Evolutionary conservation across 2,888 invertebrate species (phyloP).

Genomic region (Caenorhabditis sp.): DNA sequence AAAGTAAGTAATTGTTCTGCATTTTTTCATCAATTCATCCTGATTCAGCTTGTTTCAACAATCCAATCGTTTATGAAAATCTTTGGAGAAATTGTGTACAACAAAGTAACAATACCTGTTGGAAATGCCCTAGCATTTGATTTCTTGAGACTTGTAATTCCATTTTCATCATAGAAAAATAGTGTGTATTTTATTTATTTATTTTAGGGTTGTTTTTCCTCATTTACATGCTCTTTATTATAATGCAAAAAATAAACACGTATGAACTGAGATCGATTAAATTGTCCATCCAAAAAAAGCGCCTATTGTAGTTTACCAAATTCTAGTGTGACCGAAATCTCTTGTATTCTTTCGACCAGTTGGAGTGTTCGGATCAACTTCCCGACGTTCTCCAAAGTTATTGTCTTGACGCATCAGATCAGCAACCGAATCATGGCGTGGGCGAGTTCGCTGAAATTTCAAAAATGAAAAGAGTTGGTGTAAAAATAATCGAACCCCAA

Average conservation of each 20-base stretch:
- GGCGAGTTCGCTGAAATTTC: slow-evolving; percentile 24
- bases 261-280: not conserved
- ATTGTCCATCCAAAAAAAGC: not conserved
- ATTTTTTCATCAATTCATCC: too few relatives aligned
- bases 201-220: too few relatives aligned
- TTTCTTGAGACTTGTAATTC: not conserved
- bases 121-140: not conserved
- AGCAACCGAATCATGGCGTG: slow-evolving; percentile 36
- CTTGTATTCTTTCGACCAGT: slow-evolving; percentile 64
- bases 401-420: slow-evolving; percentile 35
- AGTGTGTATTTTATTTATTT: not conserved
- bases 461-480: too few relatives aligned
- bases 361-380: slow-evolving; percentile 61
- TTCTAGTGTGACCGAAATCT: slow-evolving; percentile 63
- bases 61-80: not conserved
- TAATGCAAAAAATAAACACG: not conserved
- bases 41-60: not conserved
- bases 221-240: not conserved
- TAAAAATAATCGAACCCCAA: slow-evolving; percentile 24
- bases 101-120: not conserved
- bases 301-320: slow-evolving; percentile 47
- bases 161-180: not conserved
- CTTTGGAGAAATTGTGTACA: not conserved
- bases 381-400: slow-evolving; percentile 21
- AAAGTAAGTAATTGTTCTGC: not conserved